Evolutionary conservation across 2,888 invertebrate genomes (phyloP).

Genomic region (Slavum lentiscoides): DNA sequence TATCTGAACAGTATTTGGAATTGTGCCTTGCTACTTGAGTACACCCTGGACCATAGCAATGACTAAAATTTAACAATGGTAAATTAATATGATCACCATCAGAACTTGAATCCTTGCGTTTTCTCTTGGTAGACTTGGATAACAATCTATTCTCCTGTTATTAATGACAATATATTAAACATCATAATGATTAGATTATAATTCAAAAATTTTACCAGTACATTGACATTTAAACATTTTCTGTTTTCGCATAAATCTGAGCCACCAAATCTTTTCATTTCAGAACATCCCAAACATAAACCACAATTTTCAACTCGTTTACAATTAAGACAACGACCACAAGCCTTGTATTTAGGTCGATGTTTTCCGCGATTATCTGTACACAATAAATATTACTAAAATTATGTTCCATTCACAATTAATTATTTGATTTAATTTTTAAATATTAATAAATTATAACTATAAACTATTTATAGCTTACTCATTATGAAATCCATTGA

Average conservation of each 20-base stretch:
- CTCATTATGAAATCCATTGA: too few relatives aligned
- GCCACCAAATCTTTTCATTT: conserved; percentile 64
- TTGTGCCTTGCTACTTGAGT: conserved; percentile 73
- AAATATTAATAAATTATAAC: not conserved
- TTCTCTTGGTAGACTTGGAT: conserved; percentile 54
- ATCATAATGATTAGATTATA: conserved; percentile 17
- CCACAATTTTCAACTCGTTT: conserved; percentile 72
- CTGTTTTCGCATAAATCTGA: conserved; percentile 56
- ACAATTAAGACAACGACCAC: conserved; percentile 79
- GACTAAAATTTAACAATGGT: conserved; percentile 61
- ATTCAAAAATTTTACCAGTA: conserved; percentile 27
- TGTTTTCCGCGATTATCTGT: conserved; percentile 43
- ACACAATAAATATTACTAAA: not conserved
- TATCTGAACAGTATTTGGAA: conserved; percentile 92
- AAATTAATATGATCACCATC: conserved; percentile 55
- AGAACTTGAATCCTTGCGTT: conserved; percentile 57
- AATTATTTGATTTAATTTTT: not conserved
- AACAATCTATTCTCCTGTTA: conserved; percentile 31
- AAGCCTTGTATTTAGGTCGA: conserved; percentile 62
- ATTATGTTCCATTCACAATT: not conserved
- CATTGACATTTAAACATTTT: conserved; percentile 55
- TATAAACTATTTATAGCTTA: too few relatives aligned
- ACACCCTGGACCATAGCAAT: conserved; percentile 93
- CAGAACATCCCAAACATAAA: conserved; percentile 69
- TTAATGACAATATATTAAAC: not conserved